A percentile compares a stretch with the other conserved stretches of the same genome.
Conservation (phyloP, 2,888 invertebrate genomes). For the Flexamia atlantica region DNA sequence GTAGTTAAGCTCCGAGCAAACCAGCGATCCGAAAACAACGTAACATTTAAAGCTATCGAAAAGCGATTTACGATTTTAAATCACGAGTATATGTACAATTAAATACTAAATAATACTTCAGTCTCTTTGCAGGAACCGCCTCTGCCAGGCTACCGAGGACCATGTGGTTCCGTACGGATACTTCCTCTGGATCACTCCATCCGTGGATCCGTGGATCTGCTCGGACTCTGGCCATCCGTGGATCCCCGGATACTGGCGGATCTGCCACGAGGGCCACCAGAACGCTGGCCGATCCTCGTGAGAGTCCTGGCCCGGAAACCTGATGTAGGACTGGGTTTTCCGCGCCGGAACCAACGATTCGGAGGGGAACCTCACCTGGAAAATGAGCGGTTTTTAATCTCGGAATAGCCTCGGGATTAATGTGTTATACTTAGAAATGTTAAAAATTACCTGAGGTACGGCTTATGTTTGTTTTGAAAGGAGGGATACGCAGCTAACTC, state of each 20-base stretch:
- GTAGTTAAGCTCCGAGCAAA: background rate
- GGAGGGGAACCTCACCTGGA: slow-evolving; percentile 49
- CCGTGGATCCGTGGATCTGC: slow-evolving; percentile 1
- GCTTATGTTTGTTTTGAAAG: background rate
- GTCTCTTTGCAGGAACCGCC: slow-evolving; percentile 60
- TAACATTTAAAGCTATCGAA: slow-evolving; percentile 45
- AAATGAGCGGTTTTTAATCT: slow-evolving; percentile 2
- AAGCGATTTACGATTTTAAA: slow-evolving; percentile 46
- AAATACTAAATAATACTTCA: slow-evolving; percentile 57
- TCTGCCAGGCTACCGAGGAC: slow-evolving; percentile 49
- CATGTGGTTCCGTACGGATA: background rate
- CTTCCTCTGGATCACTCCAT: background rate
- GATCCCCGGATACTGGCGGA: slow-evolving; percentile 13
- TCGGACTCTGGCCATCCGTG: slow-evolving; percentile 28
- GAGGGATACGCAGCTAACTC: too few relatives aligned
- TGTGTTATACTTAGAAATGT: background rate
- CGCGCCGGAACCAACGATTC: slow-evolving; percentile 53
- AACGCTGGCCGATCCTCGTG: slow-evolving; percentile 43
- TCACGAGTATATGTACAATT: slow-evolving; percentile 44
- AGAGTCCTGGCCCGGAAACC: slow-evolving; percentile 48
- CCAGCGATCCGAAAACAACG: background rate
- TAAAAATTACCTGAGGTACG: background rate
- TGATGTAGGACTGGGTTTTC: slow-evolving; percentile 45
- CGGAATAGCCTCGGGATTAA: background rate
- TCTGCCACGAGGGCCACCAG: slow-evolving; percentile 50